phyloP scores from a whole-genome alignment of 2,113 vertebrate species.

The Eurystomus gularis region DNA sequence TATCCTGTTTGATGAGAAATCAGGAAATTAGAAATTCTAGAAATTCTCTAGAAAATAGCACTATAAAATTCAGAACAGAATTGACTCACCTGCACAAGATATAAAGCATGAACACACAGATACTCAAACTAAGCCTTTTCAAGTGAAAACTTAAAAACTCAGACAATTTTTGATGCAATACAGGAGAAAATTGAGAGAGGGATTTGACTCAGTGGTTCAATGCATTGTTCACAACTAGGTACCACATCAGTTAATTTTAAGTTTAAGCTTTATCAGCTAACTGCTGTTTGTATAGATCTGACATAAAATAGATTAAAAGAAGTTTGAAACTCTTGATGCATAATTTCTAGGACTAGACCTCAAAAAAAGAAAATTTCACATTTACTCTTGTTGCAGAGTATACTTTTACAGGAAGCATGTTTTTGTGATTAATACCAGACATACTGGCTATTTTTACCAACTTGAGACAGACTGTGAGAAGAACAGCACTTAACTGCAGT shows the following conservation, averaged over 20 bases:
- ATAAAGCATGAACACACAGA: neutral
- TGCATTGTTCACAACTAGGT: neutral
- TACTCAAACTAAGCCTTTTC: neutral
- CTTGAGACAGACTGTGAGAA: no score
- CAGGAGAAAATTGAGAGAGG: neutral
- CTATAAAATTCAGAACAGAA: neutral
- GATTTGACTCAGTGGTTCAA: neutral
- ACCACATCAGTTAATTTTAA: neutral
- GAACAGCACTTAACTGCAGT: no score
- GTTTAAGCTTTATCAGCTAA: neutral
- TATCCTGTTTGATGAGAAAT: neutral
- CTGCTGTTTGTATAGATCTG: neutral
- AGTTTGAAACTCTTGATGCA: neutral
- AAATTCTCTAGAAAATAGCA: neutral
- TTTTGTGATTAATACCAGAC: neutral
- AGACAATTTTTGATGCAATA: neutral
- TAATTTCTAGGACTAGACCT: neutral
- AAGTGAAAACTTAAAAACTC: neutral
- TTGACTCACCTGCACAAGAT: neutral
- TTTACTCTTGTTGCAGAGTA: fast-evolving
- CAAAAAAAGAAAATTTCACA: neutral
- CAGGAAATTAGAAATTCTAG: neutral
- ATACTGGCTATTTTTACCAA: no score
- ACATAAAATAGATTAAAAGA: neutral
- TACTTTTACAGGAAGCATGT: neutral